Percentiles rank a stretch among this genome's conserved stretches.
phyloP scores from a whole-genome alignment of 2,797 vertebrate genomes.

The Acomys russatus region DNA sequence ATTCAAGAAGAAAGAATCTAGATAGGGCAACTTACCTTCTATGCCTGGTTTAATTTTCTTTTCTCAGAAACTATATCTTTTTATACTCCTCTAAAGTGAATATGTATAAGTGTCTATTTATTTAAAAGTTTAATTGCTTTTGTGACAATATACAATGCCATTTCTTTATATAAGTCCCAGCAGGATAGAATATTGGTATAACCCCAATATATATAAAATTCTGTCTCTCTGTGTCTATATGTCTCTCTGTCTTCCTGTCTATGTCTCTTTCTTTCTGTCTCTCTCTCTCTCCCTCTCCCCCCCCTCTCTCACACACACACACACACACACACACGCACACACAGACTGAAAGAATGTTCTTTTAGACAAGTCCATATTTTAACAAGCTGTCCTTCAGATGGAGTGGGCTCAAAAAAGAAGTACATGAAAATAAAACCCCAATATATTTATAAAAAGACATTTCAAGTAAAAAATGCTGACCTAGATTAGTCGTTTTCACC shows the following conservation, averaged over 20 bases:
- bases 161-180: slow-evolving; percentile 28
- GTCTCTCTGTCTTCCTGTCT: background rate
- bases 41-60: slow-evolving; percentile 20
- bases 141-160: background rate
- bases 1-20: slow-evolving; percentile 39
- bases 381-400: background rate
- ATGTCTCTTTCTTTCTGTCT: background rate
- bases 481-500: background rate
- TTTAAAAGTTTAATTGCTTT: slow-evolving; percentile 55
- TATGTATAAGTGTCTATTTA: background rate
- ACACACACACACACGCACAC: background rate
- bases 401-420: background rate
- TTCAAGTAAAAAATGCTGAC: background rate
- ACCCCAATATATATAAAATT: background rate
- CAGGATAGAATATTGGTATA: background rate
- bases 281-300: background rate
- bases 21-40: background rate
- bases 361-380: background rate
- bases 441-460: background rate
- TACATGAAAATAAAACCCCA: background rate
- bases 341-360: background rate
- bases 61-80: background rate
- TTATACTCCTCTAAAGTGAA: background rate
- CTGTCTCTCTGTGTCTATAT: background rate
- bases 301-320: background rate